Conservation (phyloP, 2,797 vertebrate species). For the Acipenser oxyrinchus region DNA sequence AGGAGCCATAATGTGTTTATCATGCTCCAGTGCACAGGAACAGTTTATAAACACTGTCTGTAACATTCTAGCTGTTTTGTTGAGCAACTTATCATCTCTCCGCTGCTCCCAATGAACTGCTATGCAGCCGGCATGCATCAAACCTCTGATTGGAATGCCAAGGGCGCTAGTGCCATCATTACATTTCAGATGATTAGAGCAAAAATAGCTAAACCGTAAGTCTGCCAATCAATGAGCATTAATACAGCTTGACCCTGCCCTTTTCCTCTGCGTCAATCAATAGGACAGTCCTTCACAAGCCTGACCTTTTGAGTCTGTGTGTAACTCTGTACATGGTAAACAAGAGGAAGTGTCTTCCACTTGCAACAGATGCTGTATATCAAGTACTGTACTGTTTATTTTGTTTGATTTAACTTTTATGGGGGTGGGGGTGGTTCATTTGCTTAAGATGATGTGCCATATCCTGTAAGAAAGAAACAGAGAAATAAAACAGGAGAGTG, state of each 20-base stretch:
- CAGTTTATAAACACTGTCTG: too few species aligned
- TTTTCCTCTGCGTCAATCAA: neutral
- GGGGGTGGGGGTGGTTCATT: too few species aligned
- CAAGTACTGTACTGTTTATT: too few species aligned
- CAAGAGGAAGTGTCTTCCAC: too few species aligned
- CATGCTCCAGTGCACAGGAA: too few species aligned
- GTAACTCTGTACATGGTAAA: neutral
- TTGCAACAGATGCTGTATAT: too few species aligned
- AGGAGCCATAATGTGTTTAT: too few species aligned
- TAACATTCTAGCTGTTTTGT: neutral
- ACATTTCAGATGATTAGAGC: neutral
- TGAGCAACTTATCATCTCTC: neutral
- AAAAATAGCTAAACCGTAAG: neutral
- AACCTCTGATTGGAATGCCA: neutral
- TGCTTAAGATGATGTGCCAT: too few species aligned
- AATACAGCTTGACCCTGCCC: conserved; percentile 10
- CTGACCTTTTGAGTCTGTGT: conserved; percentile 12
- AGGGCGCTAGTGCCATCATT: conserved; percentile 6
- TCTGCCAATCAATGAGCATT: neutral
- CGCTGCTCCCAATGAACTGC: neutral
- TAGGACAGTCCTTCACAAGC: neutral
- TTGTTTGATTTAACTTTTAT: too few species aligned
- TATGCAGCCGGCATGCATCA: neutral
- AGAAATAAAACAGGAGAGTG: too few species aligned
- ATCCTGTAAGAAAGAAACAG: too few species aligned